phyloP scores from a whole-genome alignment of 2,797 vertebrate species.

The Rhinichthys osculus region DNA sequence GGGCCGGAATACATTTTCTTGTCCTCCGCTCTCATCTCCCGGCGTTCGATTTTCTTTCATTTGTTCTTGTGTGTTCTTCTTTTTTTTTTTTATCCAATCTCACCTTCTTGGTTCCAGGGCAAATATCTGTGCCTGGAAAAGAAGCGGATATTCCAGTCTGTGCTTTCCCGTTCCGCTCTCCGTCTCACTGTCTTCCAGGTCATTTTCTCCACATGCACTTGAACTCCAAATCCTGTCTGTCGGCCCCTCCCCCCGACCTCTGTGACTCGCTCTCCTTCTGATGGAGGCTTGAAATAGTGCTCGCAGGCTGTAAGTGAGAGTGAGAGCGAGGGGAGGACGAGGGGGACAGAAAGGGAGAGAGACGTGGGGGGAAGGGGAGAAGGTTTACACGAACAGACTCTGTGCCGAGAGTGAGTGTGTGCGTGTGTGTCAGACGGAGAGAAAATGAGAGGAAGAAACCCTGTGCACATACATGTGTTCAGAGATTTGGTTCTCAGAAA shows the following conservation, averaged over 20 bases:
- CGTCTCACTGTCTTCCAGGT: constrained; percentile 48
- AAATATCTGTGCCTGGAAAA: constrained; percentile 65
- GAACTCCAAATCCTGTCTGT: constrained; percentile 83
- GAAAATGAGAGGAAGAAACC: constrained; percentile 22
- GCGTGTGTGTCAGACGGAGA: neutral
- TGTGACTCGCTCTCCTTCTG: constrained; percentile 60
- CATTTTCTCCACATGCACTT: constrained; percentile 83
- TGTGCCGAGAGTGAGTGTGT: constrained; percentile 15
- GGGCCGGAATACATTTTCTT: constrained; percentile 71
- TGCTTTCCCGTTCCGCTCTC: constrained; percentile 51
- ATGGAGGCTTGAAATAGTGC: constrained; percentile 75
- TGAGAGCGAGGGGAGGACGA: constrained; percentile 74
- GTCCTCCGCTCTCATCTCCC: constrained; percentile 53
- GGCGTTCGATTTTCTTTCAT: constrained; percentile 67
- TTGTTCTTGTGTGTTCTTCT: constrained; percentile 42
- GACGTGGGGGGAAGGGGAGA: constrained; percentile 70
- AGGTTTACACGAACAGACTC: constrained; percentile 61
- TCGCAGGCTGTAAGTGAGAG: constrained; percentile 72
- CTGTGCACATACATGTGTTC: constrained; percentile 28
- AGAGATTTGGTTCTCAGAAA: constrained; percentile 26
- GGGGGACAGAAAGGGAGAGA: constrained; percentile 48
- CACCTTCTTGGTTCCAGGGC: constrained; percentile 59
- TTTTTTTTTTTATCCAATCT: neutral
- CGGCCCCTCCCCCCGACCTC: constrained; percentile 70
- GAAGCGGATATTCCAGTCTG: constrained; percentile 60